These are phyloP conservation scores for Bagarius yarrelli DNA, from an alignment of 2,113 vertebrate genomes.

Conservation along the genomic window DNA sequence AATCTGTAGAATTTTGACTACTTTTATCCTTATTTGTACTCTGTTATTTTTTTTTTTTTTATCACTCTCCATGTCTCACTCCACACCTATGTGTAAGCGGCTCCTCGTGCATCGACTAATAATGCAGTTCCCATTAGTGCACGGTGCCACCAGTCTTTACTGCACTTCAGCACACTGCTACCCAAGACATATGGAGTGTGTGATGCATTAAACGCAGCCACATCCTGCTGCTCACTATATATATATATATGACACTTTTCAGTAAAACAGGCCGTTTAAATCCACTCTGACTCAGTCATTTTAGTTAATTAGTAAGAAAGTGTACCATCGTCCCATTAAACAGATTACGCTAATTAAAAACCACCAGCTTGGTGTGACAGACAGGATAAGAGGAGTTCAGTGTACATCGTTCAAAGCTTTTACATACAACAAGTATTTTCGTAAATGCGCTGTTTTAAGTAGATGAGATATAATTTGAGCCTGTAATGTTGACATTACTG, in stretches of 20 bases:
- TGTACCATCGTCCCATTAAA: slow-evolving; percentile 42
- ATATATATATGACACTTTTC: slow-evolving; percentile 41
- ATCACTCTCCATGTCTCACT: too few relatives aligned
- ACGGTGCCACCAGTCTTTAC: slow-evolving; percentile 35
- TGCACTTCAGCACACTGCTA: slow-evolving; percentile 29
- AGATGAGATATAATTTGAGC: not conserved
- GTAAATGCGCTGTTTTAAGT: not conserved
- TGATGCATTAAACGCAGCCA: slow-evolving; percentile 20
- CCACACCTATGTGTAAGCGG: slow-evolving; percentile 31
- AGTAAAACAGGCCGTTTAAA: slow-evolving; percentile 31
- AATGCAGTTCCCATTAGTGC: slow-evolving; percentile 24
- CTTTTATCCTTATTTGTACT: not conserved
- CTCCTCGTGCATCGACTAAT: slow-evolving; percentile 29
- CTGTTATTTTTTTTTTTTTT: not conserved
- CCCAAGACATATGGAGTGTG: slow-evolving; percentile 46
- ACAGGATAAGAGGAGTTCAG: not conserved
- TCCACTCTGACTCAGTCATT: slow-evolving; percentile 15
- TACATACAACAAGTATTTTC: not conserved
- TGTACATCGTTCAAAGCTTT: not conserved
- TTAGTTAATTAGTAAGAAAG: slow-evolving; percentile 44
- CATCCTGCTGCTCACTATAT: slow-evolving; percentile 24
- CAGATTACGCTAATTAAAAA: slow-evolving; percentile 46
- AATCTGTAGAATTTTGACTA: not conserved
- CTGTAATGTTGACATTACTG: not conserved
- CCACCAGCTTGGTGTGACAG: slow-evolving; percentile 31